These are phyloP conservation scores for Macrostomum lignano DNA, from an alignment of 1,140 invertebrate species.

Conservation along the genomic window DNA sequence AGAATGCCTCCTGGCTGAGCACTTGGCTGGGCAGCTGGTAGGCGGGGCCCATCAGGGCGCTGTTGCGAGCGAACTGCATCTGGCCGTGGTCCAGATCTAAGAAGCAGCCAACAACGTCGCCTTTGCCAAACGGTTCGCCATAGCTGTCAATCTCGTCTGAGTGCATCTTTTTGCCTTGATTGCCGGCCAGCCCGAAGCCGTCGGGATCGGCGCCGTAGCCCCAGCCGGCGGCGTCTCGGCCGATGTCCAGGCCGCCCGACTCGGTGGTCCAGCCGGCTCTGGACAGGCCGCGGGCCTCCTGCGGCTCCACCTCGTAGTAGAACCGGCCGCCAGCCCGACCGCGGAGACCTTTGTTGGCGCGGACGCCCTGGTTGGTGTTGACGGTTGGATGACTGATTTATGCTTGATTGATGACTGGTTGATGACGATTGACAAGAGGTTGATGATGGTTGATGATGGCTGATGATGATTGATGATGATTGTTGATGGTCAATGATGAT, in stretches of 20 bases:
- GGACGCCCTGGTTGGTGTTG: no score
- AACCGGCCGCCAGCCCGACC: conserved; percentile 1
- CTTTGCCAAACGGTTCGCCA: neutral
- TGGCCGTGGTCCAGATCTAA: neutral
- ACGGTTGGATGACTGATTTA: no score
- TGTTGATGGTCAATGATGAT: no score
- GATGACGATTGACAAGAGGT: no score
- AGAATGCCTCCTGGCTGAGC: neutral
- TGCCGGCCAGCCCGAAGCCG: conserved; percentile 4
- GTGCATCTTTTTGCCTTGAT: conserved; percentile 4
- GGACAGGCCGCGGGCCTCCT: neutral
- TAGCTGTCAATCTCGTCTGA: conserved; percentile 2
- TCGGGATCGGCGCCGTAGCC: conserved; percentile 6
- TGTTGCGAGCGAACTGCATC: conserved; percentile 1
- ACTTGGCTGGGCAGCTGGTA: conserved; percentile 1
- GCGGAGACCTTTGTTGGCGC: conserved; percentile 3
- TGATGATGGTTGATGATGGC: no score
- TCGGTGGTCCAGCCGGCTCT: conserved; percentile 5
- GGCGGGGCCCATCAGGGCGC: neutral
- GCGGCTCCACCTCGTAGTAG: conserved; percentile 3
- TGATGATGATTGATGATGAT: no score
- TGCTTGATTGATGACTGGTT: no score
- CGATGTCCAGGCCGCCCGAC: conserved; percentile 1
- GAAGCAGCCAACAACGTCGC: conserved; percentile 6
- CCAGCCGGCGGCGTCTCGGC: neutral